Evolutionary conservation across 2,113 vertebrate species (phyloP), one percentile per base, ranked within the genome.

Genomic region (Romanogobio albipinnatus): DNA sequence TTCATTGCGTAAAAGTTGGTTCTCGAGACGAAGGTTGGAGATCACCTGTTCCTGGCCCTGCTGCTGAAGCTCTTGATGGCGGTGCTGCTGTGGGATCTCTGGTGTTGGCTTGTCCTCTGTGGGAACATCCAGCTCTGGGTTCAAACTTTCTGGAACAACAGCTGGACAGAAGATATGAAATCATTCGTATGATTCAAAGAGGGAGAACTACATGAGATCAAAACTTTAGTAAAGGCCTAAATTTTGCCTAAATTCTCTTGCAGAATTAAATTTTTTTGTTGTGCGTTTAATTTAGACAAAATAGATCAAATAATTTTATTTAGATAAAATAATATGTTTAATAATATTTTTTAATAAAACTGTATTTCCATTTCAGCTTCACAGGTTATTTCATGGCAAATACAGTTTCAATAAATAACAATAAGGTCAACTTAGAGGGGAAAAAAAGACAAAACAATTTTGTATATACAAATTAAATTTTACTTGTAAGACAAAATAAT

Each of bases 21-120:
- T 99, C 92, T 99, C 98, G 90, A 99, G 92, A 19, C 97, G 96
- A 81, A 99, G 95, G 68, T 96, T 98, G 81, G 98, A 99, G 1
- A 99, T 87, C 88, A 98, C 95, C 2, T 96, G 98, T 0, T 95
- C 95, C 80, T 91, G 95, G 33, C 91, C 93, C 80, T 92, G 79
- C 26, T 79, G 94, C 77, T 56, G 76, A 22, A 78, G 94, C 73
- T 92, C 85, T 2, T 91, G 22, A 6, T 85, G 82, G n/a, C 84
- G 43, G 19, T 92, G 85, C 2, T 91, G n/a, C 5, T 85, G 82
- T 19, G 84, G 39, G 19, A 87, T 76, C 19, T 90, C 90, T 36
- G 86, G 92, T 73, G 92, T 92, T 17, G 87, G 64, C 70, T 62
- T 76, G 24, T 77, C 87, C 76, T 93, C 93, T 74, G 91, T 91